phyloP scores from a whole-genome alignment of 2,888 invertebrate species.

The Napeogenes inachia region DNA sequence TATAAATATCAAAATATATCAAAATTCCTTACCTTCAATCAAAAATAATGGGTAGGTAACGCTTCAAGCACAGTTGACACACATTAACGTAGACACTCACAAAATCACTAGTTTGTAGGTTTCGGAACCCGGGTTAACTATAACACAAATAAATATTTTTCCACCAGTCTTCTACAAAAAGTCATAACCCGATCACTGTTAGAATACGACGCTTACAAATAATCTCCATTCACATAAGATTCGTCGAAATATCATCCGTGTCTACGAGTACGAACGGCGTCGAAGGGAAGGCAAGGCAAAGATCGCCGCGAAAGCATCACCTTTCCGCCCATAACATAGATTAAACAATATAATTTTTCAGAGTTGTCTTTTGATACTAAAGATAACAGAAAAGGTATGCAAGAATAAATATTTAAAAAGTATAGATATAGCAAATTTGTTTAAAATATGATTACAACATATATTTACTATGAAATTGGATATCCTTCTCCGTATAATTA shows the following conservation, averaged over 20 bases:
- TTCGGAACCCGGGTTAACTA: slow-evolving; percentile 48
- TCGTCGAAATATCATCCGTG: slow-evolving; percentile 62
- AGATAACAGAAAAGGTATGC: slow-evolving; percentile 42
- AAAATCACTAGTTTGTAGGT: slow-evolving; percentile 52
- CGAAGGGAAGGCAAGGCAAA: slow-evolving; percentile 61
- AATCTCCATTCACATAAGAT: slow-evolving; percentile 61
- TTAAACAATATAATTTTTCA: slow-evolving; percentile 27
- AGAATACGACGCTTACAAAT: slow-evolving; percentile 44
- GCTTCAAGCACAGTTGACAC: slow-evolving; percentile 57
- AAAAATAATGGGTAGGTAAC: slow-evolving; percentile 42
- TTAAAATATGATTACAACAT: too few species aligned
- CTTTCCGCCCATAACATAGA: slow-evolving; percentile 59
- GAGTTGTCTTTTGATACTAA: slow-evolving; percentile 8
- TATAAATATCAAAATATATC: neutral
- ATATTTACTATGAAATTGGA: too few species aligned
- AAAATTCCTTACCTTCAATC: slow-evolving; percentile 47
- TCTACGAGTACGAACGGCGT: slow-evolving; percentile 71
- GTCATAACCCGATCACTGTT: slow-evolving; percentile 55
- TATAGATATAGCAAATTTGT: too few species aligned
- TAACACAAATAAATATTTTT: slow-evolving; percentile 54
- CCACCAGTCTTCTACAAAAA: slow-evolving; percentile 44
- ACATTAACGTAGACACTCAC: slow-evolving; percentile 63
- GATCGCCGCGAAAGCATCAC: slow-evolving; percentile 64
- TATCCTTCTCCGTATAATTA: too few species aligned
- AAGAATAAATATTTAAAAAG: too few species aligned